Evolutionary conservation across 2,888 invertebrate species (phyloP).

Genomic region (Ephialtes manifestator): DNA sequence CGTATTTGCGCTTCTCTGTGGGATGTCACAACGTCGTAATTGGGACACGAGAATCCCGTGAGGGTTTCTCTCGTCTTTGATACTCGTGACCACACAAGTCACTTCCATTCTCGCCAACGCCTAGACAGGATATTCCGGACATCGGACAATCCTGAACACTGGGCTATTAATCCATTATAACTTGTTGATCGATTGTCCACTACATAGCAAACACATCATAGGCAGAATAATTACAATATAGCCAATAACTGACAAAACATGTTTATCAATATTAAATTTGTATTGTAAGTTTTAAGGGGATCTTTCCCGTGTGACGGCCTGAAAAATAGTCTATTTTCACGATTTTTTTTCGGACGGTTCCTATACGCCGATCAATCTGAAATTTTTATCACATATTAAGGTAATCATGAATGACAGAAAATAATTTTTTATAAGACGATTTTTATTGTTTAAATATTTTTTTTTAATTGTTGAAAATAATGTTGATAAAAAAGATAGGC

Average conservation of each 20-base stretch:
- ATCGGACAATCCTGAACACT: slow-evolving; percentile 26
- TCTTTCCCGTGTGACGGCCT: no score
- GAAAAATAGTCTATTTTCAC: no score
- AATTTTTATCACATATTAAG: no score
- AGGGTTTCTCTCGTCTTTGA: neutral
- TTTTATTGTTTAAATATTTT: no score
- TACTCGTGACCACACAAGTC: neutral
- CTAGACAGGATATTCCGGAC: slow-evolving; percentile 38
- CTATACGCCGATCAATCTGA: no score
- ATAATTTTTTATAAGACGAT: no score
- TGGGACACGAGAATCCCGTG: slow-evolving; percentile 71
- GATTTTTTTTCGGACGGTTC: no score
- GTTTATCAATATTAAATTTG: neutral
- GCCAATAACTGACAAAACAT: neutral
- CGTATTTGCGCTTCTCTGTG: slow-evolving; percentile 69
- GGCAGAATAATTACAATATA: neutral
- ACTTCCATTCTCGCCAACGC: slow-evolving; percentile 1
- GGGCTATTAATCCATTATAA: slow-evolving; percentile 10
- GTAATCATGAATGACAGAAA: no score
- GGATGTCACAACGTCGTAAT: slow-evolving; percentile 76
- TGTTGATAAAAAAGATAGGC: no score
- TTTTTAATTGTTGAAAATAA: no score
- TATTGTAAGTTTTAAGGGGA: no score
- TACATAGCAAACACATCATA: neutral
- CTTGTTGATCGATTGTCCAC: slow-evolving; percentile 27